Evolutionary conservation across 2,888 invertebrate species (phyloP).

Genomic region (Corythucha ciliata): DNA sequence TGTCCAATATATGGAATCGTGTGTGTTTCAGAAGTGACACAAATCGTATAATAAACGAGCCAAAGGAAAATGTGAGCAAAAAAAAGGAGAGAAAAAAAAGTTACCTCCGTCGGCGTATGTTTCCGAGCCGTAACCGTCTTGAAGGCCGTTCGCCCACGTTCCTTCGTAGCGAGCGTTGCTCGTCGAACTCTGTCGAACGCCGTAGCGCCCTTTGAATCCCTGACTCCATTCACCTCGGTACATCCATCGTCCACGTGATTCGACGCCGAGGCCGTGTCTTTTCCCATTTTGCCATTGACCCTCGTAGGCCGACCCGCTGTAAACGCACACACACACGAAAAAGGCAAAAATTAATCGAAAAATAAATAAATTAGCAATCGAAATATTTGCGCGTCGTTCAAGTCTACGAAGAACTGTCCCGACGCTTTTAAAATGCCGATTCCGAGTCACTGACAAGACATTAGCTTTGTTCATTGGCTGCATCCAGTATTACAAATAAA

Average conservation of each 20-base stretch:
- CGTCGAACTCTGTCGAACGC: conserved; percentile 88
- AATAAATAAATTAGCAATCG: too few relatives aligned
- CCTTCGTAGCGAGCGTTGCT: conserved; percentile 95
- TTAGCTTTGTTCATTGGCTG: too few relatives aligned
- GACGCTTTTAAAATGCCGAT: too few relatives aligned
- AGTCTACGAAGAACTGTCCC: too few relatives aligned
- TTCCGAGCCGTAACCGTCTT: conserved; percentile 99
- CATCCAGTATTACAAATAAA: too few relatives aligned
- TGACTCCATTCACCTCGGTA: conserved; percentile 99
- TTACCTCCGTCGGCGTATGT: conserved; percentile 98
- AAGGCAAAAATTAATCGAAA: conserved; percentile 1
- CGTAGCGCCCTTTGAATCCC: conserved; percentile 97
- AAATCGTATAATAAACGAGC: too few relatives aligned
- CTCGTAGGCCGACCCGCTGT: conserved; percentile 88
- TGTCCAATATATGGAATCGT: too few relatives aligned
- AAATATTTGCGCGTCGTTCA: too few relatives aligned
- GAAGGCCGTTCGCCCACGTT: conserved; percentile 96
- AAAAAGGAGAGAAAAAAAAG: conserved; percentile 43
- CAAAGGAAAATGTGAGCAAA: too few relatives aligned
- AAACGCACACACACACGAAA: conserved; percentile 33
- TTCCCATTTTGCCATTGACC: conserved; percentile 99
- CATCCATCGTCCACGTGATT: conserved; percentile 92
- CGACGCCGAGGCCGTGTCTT: conserved; percentile 94
- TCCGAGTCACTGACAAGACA: too few relatives aligned
- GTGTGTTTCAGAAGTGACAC: too few relatives aligned